Base-by-base conservation (phyloP, 2,888 invertebrate genomes). In the Thymelicus acteon region DNA sequence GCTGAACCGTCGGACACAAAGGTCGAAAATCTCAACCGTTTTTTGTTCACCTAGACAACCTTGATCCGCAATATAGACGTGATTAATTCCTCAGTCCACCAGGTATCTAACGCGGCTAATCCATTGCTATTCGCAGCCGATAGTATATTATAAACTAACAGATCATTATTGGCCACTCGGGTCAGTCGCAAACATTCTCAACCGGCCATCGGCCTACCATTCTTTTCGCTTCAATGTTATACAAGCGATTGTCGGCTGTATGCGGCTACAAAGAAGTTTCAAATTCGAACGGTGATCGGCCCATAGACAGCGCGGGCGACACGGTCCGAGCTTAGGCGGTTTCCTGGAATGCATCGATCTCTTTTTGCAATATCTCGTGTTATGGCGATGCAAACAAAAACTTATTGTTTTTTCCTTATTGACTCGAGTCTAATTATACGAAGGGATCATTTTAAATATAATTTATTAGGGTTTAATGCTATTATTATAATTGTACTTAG, bases 111-210 rank as follows among this genome's bases (percentile, higher is more conserved):
- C 12, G 7, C 24, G n/a, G 48, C 60, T 40, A 40, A 64, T 64
- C 57, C 58, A 15, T 47, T 40, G 49, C 63, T 60, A 60, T 70
- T 64, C 57, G 54, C 69, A 49, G 19, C 31, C 62, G 13, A 52
- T 85, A 86, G 87, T 85, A 84, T 81, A 82, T 80, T 82, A 86
- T 85, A 84, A 82, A 86, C 83, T 84, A 91, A 88, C 88, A 90
- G 89, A 92, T 91, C 91, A 92, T 92, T 91, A 91, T 89, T 91
- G 91, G 89, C 89, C 89, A 91, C 91, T 92, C 89, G 86, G 91
- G 90, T 91, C 91, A 90, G 85, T 88, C 84, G 89, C 90, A 88
- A 91, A 91, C 92, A 92, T 93, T 92, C 92, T 90, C 85, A 81
- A 83, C 88, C 88, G 92, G 92, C 88, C 92, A 92, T 88, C 91